Evolutionary conservation across 2,888 invertebrate species (phyloP).

Genomic region (Crocallis elinguaria): DNA sequence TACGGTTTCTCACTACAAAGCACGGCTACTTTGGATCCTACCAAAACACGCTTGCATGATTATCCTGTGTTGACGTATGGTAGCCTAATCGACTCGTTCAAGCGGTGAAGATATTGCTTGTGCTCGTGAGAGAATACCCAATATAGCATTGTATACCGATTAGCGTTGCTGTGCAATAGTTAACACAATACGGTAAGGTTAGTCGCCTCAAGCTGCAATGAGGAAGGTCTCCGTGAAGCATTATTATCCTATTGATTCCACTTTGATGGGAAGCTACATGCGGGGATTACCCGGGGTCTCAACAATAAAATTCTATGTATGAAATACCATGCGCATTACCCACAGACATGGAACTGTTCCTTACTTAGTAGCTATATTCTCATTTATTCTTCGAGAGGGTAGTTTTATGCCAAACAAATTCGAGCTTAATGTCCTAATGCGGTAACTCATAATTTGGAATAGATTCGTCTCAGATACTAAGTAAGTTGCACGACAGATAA

Average conservation of each 20-base stretch:
- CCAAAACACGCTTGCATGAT: constrained; percentile 2
- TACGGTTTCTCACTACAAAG: constrained; percentile 22
- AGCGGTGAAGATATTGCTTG: constrained; percentile 9
- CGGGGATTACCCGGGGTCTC: constrained; percentile 46
- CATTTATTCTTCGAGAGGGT: constrained; percentile 21
- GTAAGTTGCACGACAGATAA: constrained; percentile 30
- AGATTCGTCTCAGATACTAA: constrained; percentile 34
- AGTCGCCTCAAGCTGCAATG: constrained; percentile 54
- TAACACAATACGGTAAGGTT: constrained; percentile 56
- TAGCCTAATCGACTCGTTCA: constrained; percentile 1
- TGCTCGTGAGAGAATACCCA: constrained; percentile 29
- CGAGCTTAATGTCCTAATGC: constrained; percentile 3
- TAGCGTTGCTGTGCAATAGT: constrained; percentile 55
- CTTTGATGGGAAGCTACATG: constrained; percentile 46
- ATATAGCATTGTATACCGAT: constrained; percentile 47
- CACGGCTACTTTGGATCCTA: constrained; percentile 1
- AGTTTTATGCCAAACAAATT: constrained; percentile 32
- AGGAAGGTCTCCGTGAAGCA: constrained; percentile 29
- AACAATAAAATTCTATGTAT: constrained; percentile 19
- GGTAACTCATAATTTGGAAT: constrained; percentile 33
- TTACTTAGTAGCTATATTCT: constrained; percentile 37
- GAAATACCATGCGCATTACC: constrained; percentile 35
- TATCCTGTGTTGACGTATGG: not conserved
- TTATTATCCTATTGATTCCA: constrained; percentile 23
- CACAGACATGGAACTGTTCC: constrained; percentile 25